These are phyloP conservation scores for Lochmaea crataegi DNA, from an alignment of 2,888 invertebrate species.

Conservation along the genomic window DNA sequence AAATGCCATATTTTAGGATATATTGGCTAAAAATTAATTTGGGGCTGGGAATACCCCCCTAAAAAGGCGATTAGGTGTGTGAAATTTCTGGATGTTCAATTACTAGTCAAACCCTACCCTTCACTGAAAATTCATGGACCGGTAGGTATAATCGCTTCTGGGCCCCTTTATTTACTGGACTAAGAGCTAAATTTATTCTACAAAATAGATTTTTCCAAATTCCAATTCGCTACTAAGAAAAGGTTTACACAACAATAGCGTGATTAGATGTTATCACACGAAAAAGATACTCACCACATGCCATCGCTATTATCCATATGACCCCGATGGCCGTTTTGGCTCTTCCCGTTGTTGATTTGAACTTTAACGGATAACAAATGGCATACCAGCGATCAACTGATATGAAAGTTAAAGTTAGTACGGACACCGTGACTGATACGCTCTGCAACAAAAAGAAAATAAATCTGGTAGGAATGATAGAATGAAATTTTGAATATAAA, in stretches of 20 bases:
- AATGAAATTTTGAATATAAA: too few relatives aligned
- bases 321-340: slow-evolving; percentile 84
- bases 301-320: slow-evolving; percentile 83
- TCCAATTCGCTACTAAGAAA: background rate
- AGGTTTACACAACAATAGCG: background rate
- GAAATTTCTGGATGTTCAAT: too few relatives aligned
- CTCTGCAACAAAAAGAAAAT: slow-evolving; percentile 74
- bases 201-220: too few relatives aligned
- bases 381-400: slow-evolving; percentile 96
- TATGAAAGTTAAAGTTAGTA: slow-evolving; percentile 91
- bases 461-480: background rate
- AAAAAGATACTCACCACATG: slow-evolving; percentile 75
- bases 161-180: too few relatives aligned
- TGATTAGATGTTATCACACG: background rate
- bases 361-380: slow-evolving; percentile 89
- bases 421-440: slow-evolving; percentile 91
- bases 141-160: too few relatives aligned
- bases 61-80: too few relatives aligned
- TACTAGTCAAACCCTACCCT: too few relatives aligned
- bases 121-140: too few relatives aligned
- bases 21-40: too few relatives aligned
- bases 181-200: too few relatives aligned
- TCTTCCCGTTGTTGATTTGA: slow-evolving; percentile 84
- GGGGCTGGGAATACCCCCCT: too few relatives aligned
- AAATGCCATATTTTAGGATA: too few relatives aligned